Percentiles rank a stretch among this genome's conserved stretches.
Evolutionary conservation across 2,888 invertebrate genomes (phyloP).

Genomic region (Pollenia angustigena): DNA sequence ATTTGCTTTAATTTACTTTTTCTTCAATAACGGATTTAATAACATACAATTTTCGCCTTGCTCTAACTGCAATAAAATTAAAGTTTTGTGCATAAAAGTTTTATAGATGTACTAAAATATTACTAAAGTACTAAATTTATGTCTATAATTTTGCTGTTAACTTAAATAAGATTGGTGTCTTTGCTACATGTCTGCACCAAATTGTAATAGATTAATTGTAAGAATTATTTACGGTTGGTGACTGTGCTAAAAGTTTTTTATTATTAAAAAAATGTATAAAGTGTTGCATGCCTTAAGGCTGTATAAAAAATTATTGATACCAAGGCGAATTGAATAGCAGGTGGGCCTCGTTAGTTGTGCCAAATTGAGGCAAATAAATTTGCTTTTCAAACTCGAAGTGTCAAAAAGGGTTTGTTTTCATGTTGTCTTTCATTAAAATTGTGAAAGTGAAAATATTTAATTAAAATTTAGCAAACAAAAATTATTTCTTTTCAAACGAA

Average conservation of each 20-base stretch:
- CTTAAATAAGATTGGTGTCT: background rate
- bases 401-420: no score
- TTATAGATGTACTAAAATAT: background rate
- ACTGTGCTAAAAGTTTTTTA: background rate
- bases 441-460: no score
- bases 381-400: no score
- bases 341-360: no score
- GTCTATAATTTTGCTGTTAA: background rate
- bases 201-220: constrained; percentile 26
- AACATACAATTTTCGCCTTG: background rate
- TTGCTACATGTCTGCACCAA: background rate
- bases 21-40: no score
- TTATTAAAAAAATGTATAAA: background rate
- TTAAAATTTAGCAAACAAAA: no score
- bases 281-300: constrained; percentile 34
- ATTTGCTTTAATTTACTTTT: no score
- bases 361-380: no score
- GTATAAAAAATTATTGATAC: background rate
- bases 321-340: no score
- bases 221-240: background rate
- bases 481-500: no score
- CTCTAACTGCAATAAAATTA: background rate
- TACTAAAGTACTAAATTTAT: background rate
- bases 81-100: constrained; percentile 5
- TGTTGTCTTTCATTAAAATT: no score